Base-by-base conservation (phyloP, 2,888 invertebrate species). In the Sinodicranocentrus sp. region DNA sequence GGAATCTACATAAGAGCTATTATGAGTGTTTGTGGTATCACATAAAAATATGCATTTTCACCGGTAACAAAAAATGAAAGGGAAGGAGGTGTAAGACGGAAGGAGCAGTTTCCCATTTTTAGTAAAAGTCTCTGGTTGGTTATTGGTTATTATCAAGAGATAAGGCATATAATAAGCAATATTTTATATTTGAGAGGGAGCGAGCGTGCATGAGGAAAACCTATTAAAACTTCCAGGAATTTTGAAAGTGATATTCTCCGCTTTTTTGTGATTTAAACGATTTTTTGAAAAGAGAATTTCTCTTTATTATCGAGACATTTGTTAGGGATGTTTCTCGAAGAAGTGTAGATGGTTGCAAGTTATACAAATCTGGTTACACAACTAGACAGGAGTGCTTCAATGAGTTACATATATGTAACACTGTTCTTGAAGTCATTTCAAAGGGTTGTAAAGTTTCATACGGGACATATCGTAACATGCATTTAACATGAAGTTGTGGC, bases 131-230 rank as follows among this genome's bases (percentile, higher is more conserved):
- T n/a, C 5, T 33, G 33, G 33, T 75, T n/a, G 33, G 76, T 77
- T 43, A 54, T 67, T 76, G 67, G 76, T 68, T 63, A 39, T 63
- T 67, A 77, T 77, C 76, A 44, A 67, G 28, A 67, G 67, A 77
- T 67, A 77, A 77, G 67, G 23, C 17, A 23, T 43, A 65, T 67
- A 68, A 67, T 65, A 68, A 77, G 76, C 65, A 77, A 77, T 77
- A 77, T 77, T 67, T 77, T 68, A 77, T 68, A 67, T 54, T 77
- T 54, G 67, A 77, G 21, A 39, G 57, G 33, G 39, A 33, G 57
- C 67, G 65, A 48, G 63, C 75, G 52, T 75, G 65, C 75, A 65
- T 75, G 65, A 17, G 19, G 33, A 63, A 15, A 15, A 19, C 33
- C 63, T 63, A 39, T 63, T 63, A 33, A 39, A 26, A 61, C 15